Conservation (phyloP, 2,888 invertebrate genomes). For the Mesopsocus fuscifrons region DNA sequence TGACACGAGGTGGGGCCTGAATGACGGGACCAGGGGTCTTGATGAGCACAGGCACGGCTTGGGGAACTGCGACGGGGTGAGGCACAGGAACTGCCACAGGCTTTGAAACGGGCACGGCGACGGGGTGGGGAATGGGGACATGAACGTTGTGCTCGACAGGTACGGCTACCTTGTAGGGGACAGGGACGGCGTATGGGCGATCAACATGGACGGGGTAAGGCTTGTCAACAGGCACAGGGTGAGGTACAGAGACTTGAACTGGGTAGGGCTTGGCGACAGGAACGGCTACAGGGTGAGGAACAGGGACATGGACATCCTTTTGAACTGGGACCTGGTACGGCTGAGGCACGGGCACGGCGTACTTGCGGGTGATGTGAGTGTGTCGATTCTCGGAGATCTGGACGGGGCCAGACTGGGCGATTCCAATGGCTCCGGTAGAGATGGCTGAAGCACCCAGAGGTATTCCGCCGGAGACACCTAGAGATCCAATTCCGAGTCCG, state of each 20-base stretch:
- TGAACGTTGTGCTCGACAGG: slow-evolving; percentile 23
- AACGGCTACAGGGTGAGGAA: slow-evolving; percentile 25
- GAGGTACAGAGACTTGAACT: slow-evolving; percentile 20
- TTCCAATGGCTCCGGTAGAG: slow-evolving; percentile 17
- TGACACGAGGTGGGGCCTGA: slow-evolving; percentile 1
- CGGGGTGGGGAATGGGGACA: slow-evolving; percentile 29
- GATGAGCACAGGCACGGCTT: not conserved
- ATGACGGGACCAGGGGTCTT: slow-evolving; percentile 1
- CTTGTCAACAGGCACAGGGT: slow-evolving; percentile 23
- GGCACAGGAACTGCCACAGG: slow-evolving; percentile 25
- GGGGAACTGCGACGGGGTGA: slow-evolving; percentile 10
- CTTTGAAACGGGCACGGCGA: slow-evolving; percentile 30
- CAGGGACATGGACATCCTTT: slow-evolving; percentile 29
- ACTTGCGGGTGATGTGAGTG: slow-evolving; percentile 28
- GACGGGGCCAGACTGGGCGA: slow-evolving; percentile 17
- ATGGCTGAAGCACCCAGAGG: slow-evolving; percentile 14
- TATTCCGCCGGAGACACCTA: slow-evolving; percentile 11
- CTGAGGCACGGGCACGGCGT: slow-evolving; percentile 31
- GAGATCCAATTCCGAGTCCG: too few species aligned
- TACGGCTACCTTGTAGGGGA: slow-evolving; percentile 26
- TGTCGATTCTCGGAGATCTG: slow-evolving; percentile 16
- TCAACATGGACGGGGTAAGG: slow-evolving; percentile 23
- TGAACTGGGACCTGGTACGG: slow-evolving; percentile 32
- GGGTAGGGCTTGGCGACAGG: slow-evolving; percentile 30
- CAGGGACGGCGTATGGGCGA: slow-evolving; percentile 23